Base-by-base conservation (phyloP, 2,113 vertebrate species). In the Pterophyllum scalare region DNA sequence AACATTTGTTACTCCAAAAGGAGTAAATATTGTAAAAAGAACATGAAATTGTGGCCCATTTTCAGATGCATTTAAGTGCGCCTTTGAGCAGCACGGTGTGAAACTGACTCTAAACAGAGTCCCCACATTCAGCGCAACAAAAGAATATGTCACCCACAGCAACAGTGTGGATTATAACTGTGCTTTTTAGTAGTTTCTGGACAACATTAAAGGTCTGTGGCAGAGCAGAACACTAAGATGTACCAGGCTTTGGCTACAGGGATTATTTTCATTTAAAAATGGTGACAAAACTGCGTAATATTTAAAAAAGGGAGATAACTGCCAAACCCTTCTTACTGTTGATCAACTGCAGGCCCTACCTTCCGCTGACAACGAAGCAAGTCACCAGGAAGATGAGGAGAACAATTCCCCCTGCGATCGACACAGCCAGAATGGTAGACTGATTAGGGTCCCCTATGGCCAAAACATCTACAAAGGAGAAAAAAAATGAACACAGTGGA, bases 401-500 rank as follows among this genome's bases (percentile, higher is more conserved):
- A 20, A 96, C 89, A 10, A 96, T 92, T 58, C 96, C 96, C 3
- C 96, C 96, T 0, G 96, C 94, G 26, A 96, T 93, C 38, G 96
- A 97, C 84, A 96, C 95, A 2, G 94, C 96, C 80, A 97, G 83
- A 56, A 97, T 96, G 78, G 96, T 97, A 70, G 95, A 94, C 88
- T 97, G 96, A 93, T 96, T 96, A 0, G 96, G 96, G 84, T 97
- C 96, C 22, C 95, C 96, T 20, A 97, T 96, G 10, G 96, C 96
- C 83, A 97, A 88, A 70, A 97, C 95, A 87, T 97, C 96, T 97
- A 72, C 52, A 84, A 22, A 62, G 81, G 17, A 83, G 79, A 79
- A 70, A 89, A 35, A 35, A 38, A 62, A 49, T 17, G 15, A 80
- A 31, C 35, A 70, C 7, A 43, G 52, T 2, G 13, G 17, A 74